Evolutionary conservation across 2,888 invertebrate genomes (phyloP), one percentile per base, ranked within the genome.

Genomic region (Mystacides longicornis): DNA sequence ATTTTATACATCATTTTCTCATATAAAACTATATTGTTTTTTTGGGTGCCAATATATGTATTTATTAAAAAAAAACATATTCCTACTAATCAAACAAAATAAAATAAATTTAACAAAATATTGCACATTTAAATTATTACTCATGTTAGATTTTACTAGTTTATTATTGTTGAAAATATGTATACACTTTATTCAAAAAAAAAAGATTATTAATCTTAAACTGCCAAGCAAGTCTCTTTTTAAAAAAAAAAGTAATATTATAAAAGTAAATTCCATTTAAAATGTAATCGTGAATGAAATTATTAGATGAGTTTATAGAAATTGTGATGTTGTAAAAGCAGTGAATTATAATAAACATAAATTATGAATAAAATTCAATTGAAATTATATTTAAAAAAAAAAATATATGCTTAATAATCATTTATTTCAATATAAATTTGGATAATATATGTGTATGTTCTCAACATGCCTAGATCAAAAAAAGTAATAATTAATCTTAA

Each of bases 41-140:
- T 37, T 37, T 37, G 56, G 52, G 56, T 52, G 56, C 56, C 52
- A 56, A 49, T 56, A 23, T 46, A 52, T 52, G 52, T 52, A 51
- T 51, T 47, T 55, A 20, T 37, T 43, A 42, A 33, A 45, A 47
- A 51, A 48, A 23, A 49, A 42, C 33, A 55, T 43, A 48, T 48
- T 55, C 47, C 31, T n/a, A n/a, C n/a, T n/a, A n/a, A n/a, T n/a
- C n/a, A n/a, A n/a, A 16, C 3, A 37, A 7, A 37, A 37, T n/a
- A 37, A n/a, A 37, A 37, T 37, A 37, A 16, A 27, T 37, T 37
- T 37, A 37, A 14, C 37, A 37, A 37, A 37, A 37, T n/a, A n/a
- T n/a, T 37, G 37, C 37, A 37, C 37, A 37, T 37, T 37, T 37
- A 37, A 7, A 37, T 7, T 37, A 37, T 37, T 56, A 50, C 33